Evolutionary conservation across 2,797 vertebrate genomes (phyloP).

Genomic region (Tenualosa ilisha): DNA sequence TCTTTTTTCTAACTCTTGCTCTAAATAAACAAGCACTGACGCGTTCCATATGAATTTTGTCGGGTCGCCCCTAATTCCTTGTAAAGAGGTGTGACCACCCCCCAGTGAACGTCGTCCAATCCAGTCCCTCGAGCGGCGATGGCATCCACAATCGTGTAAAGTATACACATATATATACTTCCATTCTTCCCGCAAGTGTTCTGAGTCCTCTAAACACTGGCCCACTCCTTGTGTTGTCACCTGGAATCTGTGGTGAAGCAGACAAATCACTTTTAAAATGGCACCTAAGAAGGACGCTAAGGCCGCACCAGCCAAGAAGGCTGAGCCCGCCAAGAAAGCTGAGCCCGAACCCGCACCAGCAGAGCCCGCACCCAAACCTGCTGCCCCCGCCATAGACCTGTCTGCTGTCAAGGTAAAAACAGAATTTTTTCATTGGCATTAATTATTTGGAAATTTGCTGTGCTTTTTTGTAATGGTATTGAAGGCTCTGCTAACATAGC

Average conservation of each 20-base stretch:
- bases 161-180: slow-evolving; percentile 74
- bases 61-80: slow-evolving; percentile 59
- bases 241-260: slow-evolving; percentile 60
- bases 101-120: slow-evolving; percentile 66
- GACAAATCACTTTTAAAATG: slow-evolving; percentile 63
- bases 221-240: slow-evolving; percentile 69
- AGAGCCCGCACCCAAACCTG: slow-evolving; percentile 50
- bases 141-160: slow-evolving; percentile 65
- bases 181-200: slow-evolving; percentile 60
- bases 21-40: slow-evolving; percentile 58
- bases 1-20: slow-evolving; percentile 54
- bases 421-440: background rate
- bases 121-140: slow-evolving; percentile 46
- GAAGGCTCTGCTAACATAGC: background rate
- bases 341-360: slow-evolving; percentile 32
- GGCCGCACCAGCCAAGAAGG: slow-evolving; percentile 56
- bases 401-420: slow-evolving; percentile 73
- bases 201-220: slow-evolving; percentile 73
- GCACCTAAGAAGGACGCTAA: slow-evolving; percentile 82
- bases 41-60: background rate
- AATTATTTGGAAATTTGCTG: background rate
- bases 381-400: slow-evolving; percentile 65
- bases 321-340: slow-evolving; percentile 45
- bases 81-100: slow-evolving; percentile 66
- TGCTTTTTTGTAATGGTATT: background rate